A percentile compares a stretch with the other conserved stretches of the same genome.
Conservation (phyloP, 2,797 vertebrate genomes). For the Rhinoraja longicauda region DNA sequence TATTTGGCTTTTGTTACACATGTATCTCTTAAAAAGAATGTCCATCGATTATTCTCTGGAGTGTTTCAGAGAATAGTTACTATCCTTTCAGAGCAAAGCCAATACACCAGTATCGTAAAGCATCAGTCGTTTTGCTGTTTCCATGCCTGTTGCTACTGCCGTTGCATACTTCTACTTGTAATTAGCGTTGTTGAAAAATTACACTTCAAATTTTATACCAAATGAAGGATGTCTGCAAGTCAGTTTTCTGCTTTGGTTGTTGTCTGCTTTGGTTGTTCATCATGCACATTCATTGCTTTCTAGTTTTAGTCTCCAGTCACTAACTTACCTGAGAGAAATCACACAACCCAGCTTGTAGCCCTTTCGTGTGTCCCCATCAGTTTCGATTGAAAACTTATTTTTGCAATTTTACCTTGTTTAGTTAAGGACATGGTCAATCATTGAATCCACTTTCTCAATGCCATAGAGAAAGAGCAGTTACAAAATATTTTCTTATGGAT, state of each 20-base stretch:
- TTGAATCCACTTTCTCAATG: slow-evolving; percentile 7
- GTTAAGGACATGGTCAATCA: not conserved
- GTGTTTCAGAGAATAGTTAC: not conserved
- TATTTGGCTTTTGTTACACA: not conserved
- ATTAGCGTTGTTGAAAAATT: not conserved
- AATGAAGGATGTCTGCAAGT: not conserved
- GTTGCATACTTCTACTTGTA: not conserved
- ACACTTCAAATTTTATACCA: not conserved
- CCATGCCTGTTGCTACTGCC: not conserved
- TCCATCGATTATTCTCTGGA: not conserved
- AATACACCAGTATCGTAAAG: not conserved
- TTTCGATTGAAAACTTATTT: not conserved
- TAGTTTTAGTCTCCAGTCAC: not conserved
- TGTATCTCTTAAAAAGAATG: no score
- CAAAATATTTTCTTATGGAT: not conserved
- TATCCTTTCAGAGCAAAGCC: not conserved
- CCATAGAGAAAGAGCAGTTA: not conserved
- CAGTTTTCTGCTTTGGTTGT: not conserved
- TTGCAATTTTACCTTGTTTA: not conserved
- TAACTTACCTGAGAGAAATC: not conserved
- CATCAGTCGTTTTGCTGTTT: no score
- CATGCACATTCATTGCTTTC: slow-evolving; percentile 1
- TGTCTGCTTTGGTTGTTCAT: not conserved
- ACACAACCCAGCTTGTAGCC: not conserved
- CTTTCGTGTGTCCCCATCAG: not conserved